Base-by-base conservation (phyloP, 2,797 vertebrate species). In the Stomatorhinus walkeri region DNA sequence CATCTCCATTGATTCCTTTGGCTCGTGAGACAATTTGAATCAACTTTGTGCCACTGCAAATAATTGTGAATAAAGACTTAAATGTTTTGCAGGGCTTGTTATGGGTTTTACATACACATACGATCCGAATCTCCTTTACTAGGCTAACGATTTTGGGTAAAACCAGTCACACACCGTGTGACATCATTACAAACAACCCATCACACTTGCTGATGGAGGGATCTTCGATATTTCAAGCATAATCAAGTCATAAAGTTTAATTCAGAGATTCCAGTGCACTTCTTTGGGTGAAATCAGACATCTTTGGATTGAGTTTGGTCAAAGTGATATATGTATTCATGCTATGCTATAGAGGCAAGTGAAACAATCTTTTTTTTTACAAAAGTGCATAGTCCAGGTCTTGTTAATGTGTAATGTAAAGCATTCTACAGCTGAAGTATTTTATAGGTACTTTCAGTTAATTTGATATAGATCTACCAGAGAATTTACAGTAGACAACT, bases 21-120 rank as follows among this genome's bases (percentile, higher is more conserved):
- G 32, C 68, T 83, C 88, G 12, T 61, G 64, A 54, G 79, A 76
- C 48, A 61, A 59, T 85, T 59, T 88, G 79, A 88, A 88, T 84
- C 36, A 88, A 48, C 88, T 85, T 88, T 61, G 76, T 84, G 36
- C 76, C 43, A 59, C 68, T 84, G 88, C 87, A 88, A 88, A 88
- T 88, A 88, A 88, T 85, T 88, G 76, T 85, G 88, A 88, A 88
- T 88, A 59, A 59, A 81, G 72, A 49, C 54, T 22, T 28, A 56
- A 85, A 88, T 88, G 46, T 81, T 40, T 81, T 88, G 87, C 76
- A 88, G 36, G 4, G 22, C 87, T 40, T 64, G 54, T 48, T 68
- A 87, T 24, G 32, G 40, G 59, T 56, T 43, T 87, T 46, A 43
- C 36, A 64, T 64, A 61, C 56, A 43, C 7, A n/a, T 22, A 10